phyloP scores from a whole-genome alignment of 2,888 invertebrate species.

The Aleiodes leptofemur region DNA sequence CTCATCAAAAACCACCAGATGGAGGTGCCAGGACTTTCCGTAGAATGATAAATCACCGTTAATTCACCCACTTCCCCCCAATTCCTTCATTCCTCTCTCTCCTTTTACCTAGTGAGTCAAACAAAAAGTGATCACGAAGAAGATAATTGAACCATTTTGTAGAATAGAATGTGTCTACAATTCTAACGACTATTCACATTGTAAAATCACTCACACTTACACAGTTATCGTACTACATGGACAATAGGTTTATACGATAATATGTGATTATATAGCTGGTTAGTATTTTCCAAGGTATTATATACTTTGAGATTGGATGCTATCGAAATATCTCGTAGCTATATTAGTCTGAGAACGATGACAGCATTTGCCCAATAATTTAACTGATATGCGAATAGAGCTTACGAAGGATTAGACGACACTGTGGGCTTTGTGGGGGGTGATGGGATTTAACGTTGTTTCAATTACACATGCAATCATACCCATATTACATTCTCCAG shows the following conservation, averaged over 20 bases:
- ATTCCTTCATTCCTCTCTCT: not conserved
- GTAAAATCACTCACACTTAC: no score
- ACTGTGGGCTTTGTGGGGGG: not conserved
- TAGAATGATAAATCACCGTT: constrained; percentile 40
- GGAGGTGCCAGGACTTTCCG: constrained; percentile 45
- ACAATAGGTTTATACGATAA: not conserved
- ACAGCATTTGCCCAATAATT: constrained; percentile 43
- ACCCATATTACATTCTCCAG: constrained; percentile 59
- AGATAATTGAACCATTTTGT: constrained; percentile 9
- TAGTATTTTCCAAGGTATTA: not conserved
- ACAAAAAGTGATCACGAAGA: constrained; percentile 7
- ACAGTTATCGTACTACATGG: no score
- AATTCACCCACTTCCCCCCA: not conserved
- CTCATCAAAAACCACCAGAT: constrained; percentile 38
- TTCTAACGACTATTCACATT: no score
- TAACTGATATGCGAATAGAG: constrained; percentile 38
- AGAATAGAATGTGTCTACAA: no score
- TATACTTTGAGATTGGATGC: not conserved
- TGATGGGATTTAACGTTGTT: constrained; percentile 56
- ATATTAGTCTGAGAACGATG: constrained; percentile 35
- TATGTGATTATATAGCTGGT: constrained; percentile 10
- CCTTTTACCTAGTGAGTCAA: not conserved
- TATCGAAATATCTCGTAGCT: constrained; percentile 4
- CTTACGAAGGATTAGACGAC: constrained; percentile 35
- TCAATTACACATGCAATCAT: constrained; percentile 67